phyloP scores from a whole-genome alignment of 2,888 invertebrate species.

The Phlogophora meticulosa region DNA sequence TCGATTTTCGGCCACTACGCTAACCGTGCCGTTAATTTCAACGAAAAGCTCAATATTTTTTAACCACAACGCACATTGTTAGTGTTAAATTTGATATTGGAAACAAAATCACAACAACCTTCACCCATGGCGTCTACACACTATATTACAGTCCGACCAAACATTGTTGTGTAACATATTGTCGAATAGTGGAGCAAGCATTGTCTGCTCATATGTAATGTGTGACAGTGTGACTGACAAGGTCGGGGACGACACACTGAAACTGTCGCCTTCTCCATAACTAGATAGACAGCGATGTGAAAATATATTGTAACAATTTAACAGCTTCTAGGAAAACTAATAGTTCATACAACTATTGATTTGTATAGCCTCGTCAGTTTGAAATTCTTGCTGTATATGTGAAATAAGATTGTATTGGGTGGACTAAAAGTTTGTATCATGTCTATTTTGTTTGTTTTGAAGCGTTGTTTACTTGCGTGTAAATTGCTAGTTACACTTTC shows the following conservation, averaged over 20 bases:
- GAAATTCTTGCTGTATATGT: background rate
- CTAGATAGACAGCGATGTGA: conserved; percentile 14
- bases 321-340: conserved; percentile 18
- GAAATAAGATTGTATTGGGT: background rate
- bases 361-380: conserved; percentile 9
- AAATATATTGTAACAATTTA: conserved; percentile 24
- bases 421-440: no score
- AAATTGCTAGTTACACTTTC: no score
- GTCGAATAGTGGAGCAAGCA: conserved; percentile 11
- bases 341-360: conserved; percentile 34
- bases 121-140: background rate
- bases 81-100: background rate
- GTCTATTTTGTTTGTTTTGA: no score
- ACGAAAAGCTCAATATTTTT: background rate
- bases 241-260: conserved; percentile 28
- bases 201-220: conserved; percentile 18
- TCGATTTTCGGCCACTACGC: no score
- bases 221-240: conserved; percentile 22
- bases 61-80: background rate
- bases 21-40: no score
- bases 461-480: no score
- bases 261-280: background rate
- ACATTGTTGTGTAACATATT: conserved; percentile 19
- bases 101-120: conserved; percentile 8
- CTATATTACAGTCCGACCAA: conserved; percentile 13